Base-by-base conservation (phyloP, 2,888 invertebrate genomes). In the Dioctria rufipes region DNA sequence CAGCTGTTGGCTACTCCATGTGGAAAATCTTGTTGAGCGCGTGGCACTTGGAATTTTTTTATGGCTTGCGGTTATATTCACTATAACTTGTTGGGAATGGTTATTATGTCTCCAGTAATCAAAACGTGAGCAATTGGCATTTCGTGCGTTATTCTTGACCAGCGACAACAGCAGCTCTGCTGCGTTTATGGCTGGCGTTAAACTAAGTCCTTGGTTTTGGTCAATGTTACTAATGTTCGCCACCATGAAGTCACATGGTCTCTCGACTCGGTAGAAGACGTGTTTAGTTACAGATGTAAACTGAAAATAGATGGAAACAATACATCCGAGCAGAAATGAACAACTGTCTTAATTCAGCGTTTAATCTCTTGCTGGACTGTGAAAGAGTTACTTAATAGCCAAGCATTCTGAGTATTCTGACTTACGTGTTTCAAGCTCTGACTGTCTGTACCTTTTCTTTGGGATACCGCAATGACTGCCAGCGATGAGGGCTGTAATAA, bases 401-500 rank as follows among this genome's bases (percentile, higher is more conserved):
- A 11, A 25, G 49, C 39, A 49, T 51, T 51, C 11, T 6, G 51
- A 46, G 71, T 71, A 51, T 8, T 40, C 51, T 39, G 71, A 51
- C 54, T 71, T 54, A 39, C 54, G 54, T 71, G 51, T n/a, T 49
- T 54, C 25, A 25, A 25, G 25, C 40, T 25, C 54, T 11, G 51
- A 25, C 25, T n/a, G 46, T 39, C 25, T 25, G 63, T 13, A 5
- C 9, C 37, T 11, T 25, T 71, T 51, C 54, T 25, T 46, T 42
- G 71, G 71, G 25, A n/a, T 9, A 54, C 40, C 51, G 51, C 51
- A 71, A 78, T 54, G 1, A 63, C 61, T 39, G 54, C 13, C n/a
- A 73, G 60, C 78, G 69, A 71, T 81, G 81, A 66, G 71, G 81
- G 79, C 80, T 73, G 81, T 13, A 39, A 80, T 81, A 54, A 81